These are phyloP conservation scores for Macrosiphum euphorbiae DNA, from an alignment of 2,888 invertebrate species.

Conservation along the genomic window DNA sequence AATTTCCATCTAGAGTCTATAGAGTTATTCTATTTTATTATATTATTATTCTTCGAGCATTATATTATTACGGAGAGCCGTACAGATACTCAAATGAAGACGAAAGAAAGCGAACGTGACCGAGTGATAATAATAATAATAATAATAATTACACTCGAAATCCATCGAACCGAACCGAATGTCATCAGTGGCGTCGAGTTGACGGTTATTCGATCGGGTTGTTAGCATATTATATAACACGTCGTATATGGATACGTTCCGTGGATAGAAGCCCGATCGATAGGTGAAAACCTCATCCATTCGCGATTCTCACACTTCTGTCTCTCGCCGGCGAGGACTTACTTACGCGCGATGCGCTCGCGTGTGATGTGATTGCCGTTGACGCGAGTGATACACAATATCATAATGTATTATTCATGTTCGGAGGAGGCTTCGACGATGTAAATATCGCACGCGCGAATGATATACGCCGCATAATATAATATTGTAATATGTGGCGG, in stretches of 20 bases:
- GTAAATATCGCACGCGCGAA: neutral
- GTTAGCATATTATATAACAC: neutral
- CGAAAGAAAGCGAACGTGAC: neutral
- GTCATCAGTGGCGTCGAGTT: neutral
- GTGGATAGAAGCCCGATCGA: neutral
- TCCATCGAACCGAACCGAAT: neutral
- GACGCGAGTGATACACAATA: neutral
- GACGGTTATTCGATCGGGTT: neutral
- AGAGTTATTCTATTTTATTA: too few relatives aligned
- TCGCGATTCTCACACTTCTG: neutral
- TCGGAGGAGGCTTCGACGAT: neutral
- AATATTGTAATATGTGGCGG: neutral
- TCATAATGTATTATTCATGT: slow-evolving; percentile 4
- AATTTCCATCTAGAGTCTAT: neutral
- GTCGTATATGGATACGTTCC: neutral
- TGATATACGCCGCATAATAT: neutral
- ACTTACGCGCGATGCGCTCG: neutral
- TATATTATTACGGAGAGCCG: too few relatives aligned
- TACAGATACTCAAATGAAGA: neutral
- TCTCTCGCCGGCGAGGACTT: neutral
- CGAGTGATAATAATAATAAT: neutral
- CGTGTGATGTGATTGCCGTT: neutral
- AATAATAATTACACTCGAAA: neutral
- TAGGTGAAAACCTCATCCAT: neutral
- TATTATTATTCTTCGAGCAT: too few relatives aligned